A percentile compares a stretch with the other conserved stretches of the same genome.
Evolutionary conservation across 2,888 invertebrate genomes (phyloP).

Genomic region (Conomelus anceps): DNA sequence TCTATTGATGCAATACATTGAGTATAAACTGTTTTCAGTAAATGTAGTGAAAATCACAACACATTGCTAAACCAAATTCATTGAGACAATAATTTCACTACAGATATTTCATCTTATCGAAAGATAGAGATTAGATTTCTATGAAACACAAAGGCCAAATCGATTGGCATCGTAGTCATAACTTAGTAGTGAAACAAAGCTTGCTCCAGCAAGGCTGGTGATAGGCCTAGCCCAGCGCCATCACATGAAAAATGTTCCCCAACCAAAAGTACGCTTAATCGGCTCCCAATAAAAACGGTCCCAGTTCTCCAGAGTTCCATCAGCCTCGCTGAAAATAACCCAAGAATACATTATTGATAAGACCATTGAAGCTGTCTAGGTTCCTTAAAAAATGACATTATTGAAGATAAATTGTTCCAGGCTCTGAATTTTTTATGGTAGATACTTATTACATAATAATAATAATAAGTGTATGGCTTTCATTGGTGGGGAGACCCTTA

Average conservation of each 20-base stretch:
- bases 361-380: too few species aligned
- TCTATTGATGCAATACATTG: not conserved
- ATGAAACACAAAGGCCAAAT: not conserved
- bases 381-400: too few species aligned
- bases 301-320: slow-evolving; percentile 83
- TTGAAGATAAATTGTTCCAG: too few species aligned
- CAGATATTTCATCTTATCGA: not conserved
- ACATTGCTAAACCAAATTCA: not conserved
- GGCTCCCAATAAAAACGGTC: slow-evolving; percentile 90
- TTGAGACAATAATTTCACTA: not conserved
- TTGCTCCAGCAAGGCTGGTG: not conserved
- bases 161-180: not conserved
- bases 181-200: not conserved
- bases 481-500: too few species aligned
- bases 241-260: slow-evolving; percentile 48
- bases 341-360: not conserved
- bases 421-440: too few species aligned
- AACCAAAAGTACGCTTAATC: slow-evolving; percentile 88
- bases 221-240: not conserved
- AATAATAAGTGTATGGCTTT: too few species aligned
- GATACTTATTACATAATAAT: too few species aligned
- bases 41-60: not conserved
- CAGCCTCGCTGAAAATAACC: slow-evolving; percentile 52
- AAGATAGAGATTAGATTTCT: not conserved
- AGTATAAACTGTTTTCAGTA: not conserved